Base-by-base conservation (phyloP, 2,888 invertebrate species). In the Camptogramma bilineatum region DNA sequence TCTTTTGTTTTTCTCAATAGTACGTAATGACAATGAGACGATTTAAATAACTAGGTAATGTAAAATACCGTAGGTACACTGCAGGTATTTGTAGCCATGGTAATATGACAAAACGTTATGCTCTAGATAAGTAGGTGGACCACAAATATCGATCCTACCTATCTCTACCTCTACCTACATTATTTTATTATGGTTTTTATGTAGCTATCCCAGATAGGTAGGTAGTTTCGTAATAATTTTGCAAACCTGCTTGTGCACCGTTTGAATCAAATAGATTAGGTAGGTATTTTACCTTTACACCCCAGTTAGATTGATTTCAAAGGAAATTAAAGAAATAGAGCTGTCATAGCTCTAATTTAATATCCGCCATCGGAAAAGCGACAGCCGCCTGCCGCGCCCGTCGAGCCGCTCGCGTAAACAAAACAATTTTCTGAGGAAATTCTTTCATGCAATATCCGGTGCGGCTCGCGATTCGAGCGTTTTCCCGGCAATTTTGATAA, bases 351-450 rank as follows among this genome's bases (percentile, higher is more conserved):
- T 77, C 78, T 80, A 83, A 88, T 88, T 78, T 74, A 83, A 90
- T 90, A 87, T 90, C 90, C 91, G 85, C 74, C 52, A 75, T 80
- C 81, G 79, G 79, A 70, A 82, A 81, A 86, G 78, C 84, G 80
- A 53, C 67, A 80, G 82, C 86, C 82, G 75, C 78, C 82, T 83
- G 75, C 80, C 79, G 79, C 73, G 86, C 83, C 79, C 83, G 85
- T 87, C n/a, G n/a, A n/a, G n/a, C 7, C 79, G 79, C 73, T 86
- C 83, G 80, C 83, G 85, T 87, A 91, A 91, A 91, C 90, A 91
- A 91, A 91, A 91, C 90, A 91, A 92, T 86, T 90, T 84, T 91
- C 84, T 86, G 85, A 85, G 87, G 90, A 86, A 88, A 90, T 87
- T 89, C 83, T 83, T 86, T 87, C 80, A 87, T 82, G 78, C 78